Base-by-base conservation (phyloP, 2,113 vertebrate genomes). In the Apistogramma diplotaenia region DNA sequence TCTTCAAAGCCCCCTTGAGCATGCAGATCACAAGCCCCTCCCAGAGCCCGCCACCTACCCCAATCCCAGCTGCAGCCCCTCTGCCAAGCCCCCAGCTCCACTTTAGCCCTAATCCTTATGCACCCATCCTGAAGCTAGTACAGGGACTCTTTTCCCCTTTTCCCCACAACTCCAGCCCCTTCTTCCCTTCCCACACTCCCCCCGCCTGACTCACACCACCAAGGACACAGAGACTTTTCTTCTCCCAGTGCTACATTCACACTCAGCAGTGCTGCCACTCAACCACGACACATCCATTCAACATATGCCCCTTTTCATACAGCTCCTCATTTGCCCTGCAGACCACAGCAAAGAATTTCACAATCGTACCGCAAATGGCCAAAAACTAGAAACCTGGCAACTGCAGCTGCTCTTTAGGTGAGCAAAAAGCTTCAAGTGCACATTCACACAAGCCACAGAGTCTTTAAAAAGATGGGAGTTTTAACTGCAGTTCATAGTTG, bases 141-240 rank as follows among this genome's bases (percentile, higher is more conserved):
- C 70, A 59, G 62, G 78, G 72, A 13, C 81, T 70, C 70, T 70
- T 57, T 83, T 67, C 71, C 73, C 51, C 62, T 65, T 29, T 18
- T 27, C 76, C 58, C 78, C 89, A 58, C 86, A 88, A 65, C 81
- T 37, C 65, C 31, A 53, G 58, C 67, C 65, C 82, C 58, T 25
- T 40, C 16, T 43, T 40, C n/a, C 33, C 76, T 35, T 35, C 33
- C 33, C 33, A 35, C 33, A 35, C 33, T 35, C 15, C 40, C 5
- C 8, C 19, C 37, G 6, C 55, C 2, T 8, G 1, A 37, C 83
- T 84, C 89, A 56, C 23, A 56, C 54, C 55, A 56, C 67, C 86
- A 72, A 71, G 79, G 72, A 86, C 94, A 95, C 89, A 95, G 83
- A 86, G 83, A 93, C 83, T 93, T 93, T 95, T 94, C 94, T 94